Conservation (phyloP, 1,140 invertebrate species). For the Ceratoteleas bidentatus region DNA sequence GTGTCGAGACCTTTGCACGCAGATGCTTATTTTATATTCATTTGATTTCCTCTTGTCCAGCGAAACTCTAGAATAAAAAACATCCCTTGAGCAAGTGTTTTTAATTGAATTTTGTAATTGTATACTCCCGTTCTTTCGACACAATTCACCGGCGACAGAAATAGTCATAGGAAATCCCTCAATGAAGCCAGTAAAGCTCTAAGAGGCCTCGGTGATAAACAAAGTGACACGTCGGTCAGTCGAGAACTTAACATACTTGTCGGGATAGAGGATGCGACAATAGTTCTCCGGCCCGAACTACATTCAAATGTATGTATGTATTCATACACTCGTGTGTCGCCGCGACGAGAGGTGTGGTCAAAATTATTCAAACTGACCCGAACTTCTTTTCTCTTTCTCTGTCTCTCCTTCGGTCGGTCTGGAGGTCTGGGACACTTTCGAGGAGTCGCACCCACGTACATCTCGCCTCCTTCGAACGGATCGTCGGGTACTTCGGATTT, state of each 20-base stretch:
- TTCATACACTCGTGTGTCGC: constrained; percentile 78
- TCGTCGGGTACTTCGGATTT: constrained; percentile 50
- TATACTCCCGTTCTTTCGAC: background rate
- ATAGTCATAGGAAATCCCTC: no score
- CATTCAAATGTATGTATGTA: constrained; percentile 82
- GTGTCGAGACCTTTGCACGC: no score
- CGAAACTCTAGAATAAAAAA: constrained; percentile 7
- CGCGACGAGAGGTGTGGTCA: constrained; percentile 82
- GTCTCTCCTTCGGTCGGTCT: constrained; percentile 49
- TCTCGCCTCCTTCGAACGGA: constrained; percentile 53
- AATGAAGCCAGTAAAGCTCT: no score
- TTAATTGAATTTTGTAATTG: no score
- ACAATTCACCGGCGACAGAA: no score
- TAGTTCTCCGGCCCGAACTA: constrained; percentile 74
- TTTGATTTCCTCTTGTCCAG: no score
- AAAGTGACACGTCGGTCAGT: constrained; percentile 67
- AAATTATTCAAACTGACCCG: constrained; percentile 82
- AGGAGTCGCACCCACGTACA: constrained; percentile 78
- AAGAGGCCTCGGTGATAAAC: background rate
- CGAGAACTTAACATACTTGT: constrained; percentile 53
- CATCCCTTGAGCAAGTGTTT: background rate
- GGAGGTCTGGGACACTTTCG: constrained; percentile 79
- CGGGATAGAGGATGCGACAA: constrained; percentile 77
- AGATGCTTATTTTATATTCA: background rate
- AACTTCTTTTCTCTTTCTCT: constrained; percentile 62